Conservation (phyloP, 30 jellyfish, hydroid and myxozoan species). For the Aurelia aurita region DNA sequence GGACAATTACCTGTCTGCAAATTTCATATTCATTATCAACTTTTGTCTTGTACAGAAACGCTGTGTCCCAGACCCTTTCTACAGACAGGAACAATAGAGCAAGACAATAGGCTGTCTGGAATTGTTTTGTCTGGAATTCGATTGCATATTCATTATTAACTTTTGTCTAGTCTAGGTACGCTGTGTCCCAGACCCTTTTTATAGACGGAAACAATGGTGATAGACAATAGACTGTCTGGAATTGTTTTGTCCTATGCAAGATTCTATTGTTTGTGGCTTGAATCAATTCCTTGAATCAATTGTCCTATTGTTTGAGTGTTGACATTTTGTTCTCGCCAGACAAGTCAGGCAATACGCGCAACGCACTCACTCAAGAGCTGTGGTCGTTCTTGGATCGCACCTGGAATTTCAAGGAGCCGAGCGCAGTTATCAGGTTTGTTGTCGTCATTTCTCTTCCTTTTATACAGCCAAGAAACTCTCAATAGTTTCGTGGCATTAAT, state of each 20-base stretch:
- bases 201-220: slow-evolving; percentile 31
- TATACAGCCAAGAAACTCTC: too few species aligned
- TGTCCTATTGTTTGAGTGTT: too few species aligned
- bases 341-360: background rate
- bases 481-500: too few species aligned
- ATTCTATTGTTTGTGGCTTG: too few species aligned
- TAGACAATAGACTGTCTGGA: slow-evolving; percentile 68
- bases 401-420: too few species aligned
- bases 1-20: too few species aligned
- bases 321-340: slow-evolving; percentile 24
- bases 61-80: slow-evolving; percentile 49
- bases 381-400: too few species aligned
- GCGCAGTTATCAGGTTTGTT: too few species aligned
- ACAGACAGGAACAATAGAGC: slow-evolving; percentile 44
- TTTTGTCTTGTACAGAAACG: slow-evolving; percentile 5
- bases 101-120: slow-evolving; percentile 67
- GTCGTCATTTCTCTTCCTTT: too few species aligned
- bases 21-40: too few species aligned
- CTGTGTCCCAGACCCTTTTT: slow-evolving; percentile 50
- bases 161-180: slow-evolving; percentile 6
- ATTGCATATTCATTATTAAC: slow-evolving; percentile 20
- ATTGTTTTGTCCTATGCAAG: slow-evolving; percentile 47
- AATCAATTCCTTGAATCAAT: too few species aligned
- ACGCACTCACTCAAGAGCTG: too few species aligned
- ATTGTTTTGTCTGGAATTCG: slow-evolving; percentile 59